A percentile compares a stretch with the other conserved stretches of the same genome.
Evolutionary conservation across 2,888 invertebrate species (phyloP).

Genomic region (Papilio protenor): DNA sequence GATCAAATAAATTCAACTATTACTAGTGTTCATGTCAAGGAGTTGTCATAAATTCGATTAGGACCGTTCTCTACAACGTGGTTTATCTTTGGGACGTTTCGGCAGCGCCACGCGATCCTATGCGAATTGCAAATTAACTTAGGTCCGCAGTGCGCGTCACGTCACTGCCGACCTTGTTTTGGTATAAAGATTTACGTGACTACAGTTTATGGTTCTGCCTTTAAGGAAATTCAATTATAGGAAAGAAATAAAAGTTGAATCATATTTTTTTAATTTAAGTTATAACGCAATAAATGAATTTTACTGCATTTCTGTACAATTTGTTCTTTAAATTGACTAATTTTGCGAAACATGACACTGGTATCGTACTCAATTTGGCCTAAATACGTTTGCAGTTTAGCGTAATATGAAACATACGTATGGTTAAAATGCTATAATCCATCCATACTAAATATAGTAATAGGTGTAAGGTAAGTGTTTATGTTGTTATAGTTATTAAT

Average conservation of each 20-base stretch:
- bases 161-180: slow-evolving; percentile 37
- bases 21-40: slow-evolving; percentile 15
- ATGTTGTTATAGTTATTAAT: neutral
- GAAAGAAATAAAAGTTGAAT: neutral
- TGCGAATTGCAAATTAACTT: slow-evolving; percentile 39
- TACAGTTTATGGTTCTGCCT: neutral
- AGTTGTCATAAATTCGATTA: slow-evolving; percentile 22
- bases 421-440: neutral
- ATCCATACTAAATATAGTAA: too few relatives aligned
- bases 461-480: neutral
- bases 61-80: neutral
- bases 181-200: slow-evolving; percentile 19
- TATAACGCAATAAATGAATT: neutral
- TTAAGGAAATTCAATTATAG: neutral
- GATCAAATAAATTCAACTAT: neutral
- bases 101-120: slow-evolving; percentile 32
- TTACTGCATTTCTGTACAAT: neutral
- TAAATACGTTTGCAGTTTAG: neutral
- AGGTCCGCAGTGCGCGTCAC: slow-evolving; percentile 25
- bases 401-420: neutral
- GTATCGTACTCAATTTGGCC: neutral
- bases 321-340: neutral
- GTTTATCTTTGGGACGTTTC: slow-evolving; percentile 28
- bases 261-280: neutral
- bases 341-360: neutral